These are phyloP conservation scores for Pteropus alecto DNA, from an alignment of 2,113 vertebrate genomes.

Conservation along the genomic window DNA sequence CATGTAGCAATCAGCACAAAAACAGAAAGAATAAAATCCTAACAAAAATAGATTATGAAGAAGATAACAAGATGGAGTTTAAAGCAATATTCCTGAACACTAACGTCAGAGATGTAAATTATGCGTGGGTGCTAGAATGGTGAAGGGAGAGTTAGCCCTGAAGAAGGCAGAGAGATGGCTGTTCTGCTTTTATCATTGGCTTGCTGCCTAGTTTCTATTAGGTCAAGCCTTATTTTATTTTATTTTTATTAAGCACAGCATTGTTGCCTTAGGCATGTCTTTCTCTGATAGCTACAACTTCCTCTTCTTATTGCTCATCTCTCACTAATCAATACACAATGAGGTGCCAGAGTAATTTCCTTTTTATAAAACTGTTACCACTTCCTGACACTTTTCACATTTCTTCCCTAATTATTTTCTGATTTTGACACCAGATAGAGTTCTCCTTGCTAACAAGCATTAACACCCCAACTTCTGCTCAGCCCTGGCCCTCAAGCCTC, in stretches of 20 bases:
- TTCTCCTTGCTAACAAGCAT: neutral
- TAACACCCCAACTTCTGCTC: neutral
- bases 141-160: neutral
- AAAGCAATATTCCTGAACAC: neutral
- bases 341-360: conserved; percentile 53
- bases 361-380: conserved; percentile 46
- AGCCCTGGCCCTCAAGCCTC: neutral
- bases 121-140: too few species aligned
- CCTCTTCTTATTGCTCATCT: neutral
- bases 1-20: neutral
- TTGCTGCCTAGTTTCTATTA: neutral
- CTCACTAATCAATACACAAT: conserved; percentile 59
- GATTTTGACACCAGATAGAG: conserved; percentile 48
- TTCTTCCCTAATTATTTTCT: conserved; percentile 65
- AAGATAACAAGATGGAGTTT: neutral
- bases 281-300: conserved; percentile 40
- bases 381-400: conserved; percentile 62
- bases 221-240: neutral
- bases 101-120: neutral
- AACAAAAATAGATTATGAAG: neutral
- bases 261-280: neutral
- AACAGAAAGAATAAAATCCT: neutral
- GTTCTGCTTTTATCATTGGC: neutral
- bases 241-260: neutral
- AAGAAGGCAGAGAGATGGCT: neutral